A percentile compares a stretch with the other conserved stretches of the same genome.
These are phyloP conservation scores for Nothobranchius furzeri DNA, from an alignment of 2,113 vertebrate species.

Conservation along the genomic window DNA sequence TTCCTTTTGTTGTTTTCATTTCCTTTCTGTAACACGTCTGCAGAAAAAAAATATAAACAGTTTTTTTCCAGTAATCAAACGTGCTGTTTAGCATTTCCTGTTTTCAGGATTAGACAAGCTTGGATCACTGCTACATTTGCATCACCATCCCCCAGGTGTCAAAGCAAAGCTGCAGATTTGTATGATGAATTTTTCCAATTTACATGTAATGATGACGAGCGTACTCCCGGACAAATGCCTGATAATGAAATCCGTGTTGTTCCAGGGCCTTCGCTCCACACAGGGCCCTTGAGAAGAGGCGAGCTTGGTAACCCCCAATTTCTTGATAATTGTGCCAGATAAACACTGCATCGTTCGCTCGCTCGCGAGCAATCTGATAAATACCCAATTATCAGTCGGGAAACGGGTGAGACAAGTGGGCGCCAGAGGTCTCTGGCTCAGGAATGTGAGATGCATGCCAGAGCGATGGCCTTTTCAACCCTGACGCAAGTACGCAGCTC, in stretches of 20 bases:
- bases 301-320: constrained; percentile 35
- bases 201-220: constrained; percentile 55
- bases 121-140: constrained; percentile 34
- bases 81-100: constrained; percentile 46
- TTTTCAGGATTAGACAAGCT: constrained; percentile 49
- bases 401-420: constrained; percentile 74
- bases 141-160: constrained; percentile 49
- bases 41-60: constrained; percentile 21
- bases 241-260: constrained; percentile 32
- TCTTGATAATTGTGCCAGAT: constrained; percentile 91
- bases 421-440: constrained; percentile 25
- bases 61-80: constrained; percentile 33
- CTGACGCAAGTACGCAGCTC: constrained; percentile 53
- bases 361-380: constrained; percentile 93
- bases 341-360: constrained; percentile 80
- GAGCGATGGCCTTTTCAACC: constrained; percentile 53
- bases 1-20: background rate
- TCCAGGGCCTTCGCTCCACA: background rate
- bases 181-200: constrained; percentile 62
- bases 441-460: constrained; percentile 26
- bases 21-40: constrained; percentile 46
- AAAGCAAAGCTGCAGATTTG: constrained; percentile 44
- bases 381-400: constrained; percentile 90
- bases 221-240: constrained; percentile 25
- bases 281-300: constrained; percentile 33